Base-by-base conservation (phyloP, 2,113 vertebrate genomes). In the Silurus glanis region DNA sequence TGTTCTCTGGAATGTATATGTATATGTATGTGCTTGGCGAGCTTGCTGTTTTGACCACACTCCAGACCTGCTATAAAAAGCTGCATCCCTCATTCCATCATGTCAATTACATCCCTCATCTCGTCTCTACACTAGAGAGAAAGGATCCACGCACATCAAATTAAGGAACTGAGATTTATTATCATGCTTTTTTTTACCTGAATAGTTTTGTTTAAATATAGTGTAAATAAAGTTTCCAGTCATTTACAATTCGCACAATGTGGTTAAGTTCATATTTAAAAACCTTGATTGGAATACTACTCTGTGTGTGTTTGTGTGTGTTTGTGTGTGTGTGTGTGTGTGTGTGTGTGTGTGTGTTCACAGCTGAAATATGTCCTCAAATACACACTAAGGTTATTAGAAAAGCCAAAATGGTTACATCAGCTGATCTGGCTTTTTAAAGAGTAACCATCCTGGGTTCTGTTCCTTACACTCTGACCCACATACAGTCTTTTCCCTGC, bases 351-450 rank as follows among this genome's bases (percentile, higher is more conserved):
- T 69, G 66, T 69, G 9, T 69, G 14, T 80, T 59, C 25, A 17
- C 8, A 61, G 55, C 58, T 61, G 58, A 81, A 47, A 37, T 51
- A 78, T 61, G 61, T 61, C 56, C 16, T 64, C 14, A 55, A 85
- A 71, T 51, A 0, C 51, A 66, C 53, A 51, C n/a, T 17, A 51
- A 23, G 66, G 64, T 86, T 67, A 28, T 71, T 80, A 8, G 28
- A 80, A 59, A 80, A 67, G 19, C 21, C 55, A 71, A 67, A 72
- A 83, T 58, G 7, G 21, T 80, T 85, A 79, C 74, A 66, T 85
- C 84, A 85, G 28, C 84, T 85, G 25, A 16, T 58, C 47, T 78
- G 64, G 62, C 47, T 85, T 85, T 84, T 55, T 55, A 64, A 79
- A 67, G 25, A 69, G 49, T 69, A 53, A 66, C 47, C 14, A 25